Evolutionary conservation across 2,797 vertebrate species (phyloP).

Genomic region (Garrulus glandarius): DNA sequence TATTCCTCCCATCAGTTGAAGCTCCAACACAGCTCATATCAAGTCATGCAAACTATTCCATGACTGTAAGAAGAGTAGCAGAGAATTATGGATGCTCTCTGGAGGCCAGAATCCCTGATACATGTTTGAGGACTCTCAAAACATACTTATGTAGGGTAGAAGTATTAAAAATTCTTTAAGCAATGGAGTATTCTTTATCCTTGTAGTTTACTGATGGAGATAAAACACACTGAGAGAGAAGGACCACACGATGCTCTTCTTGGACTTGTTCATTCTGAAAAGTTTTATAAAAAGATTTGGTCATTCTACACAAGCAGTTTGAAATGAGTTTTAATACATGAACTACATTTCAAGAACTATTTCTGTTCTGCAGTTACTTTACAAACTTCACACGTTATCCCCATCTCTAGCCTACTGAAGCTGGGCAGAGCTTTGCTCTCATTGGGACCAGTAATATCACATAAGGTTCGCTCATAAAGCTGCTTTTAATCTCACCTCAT

Average conservation of each 20-base stretch:
- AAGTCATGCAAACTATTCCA: neutral
- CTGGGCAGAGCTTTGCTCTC: neutral
- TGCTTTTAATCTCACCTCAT: neutral
- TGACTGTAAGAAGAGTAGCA: neutral
- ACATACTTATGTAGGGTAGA: neutral
- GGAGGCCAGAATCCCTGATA: neutral
- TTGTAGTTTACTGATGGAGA: neutral
- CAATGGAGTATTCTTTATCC: neutral
- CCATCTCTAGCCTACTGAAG: neutral
- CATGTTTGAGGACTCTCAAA: neutral
- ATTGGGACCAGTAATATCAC: neutral
- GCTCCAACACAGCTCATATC: neutral
- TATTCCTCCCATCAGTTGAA: neutral
- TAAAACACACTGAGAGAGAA: neutral
- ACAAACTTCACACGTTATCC: neutral
- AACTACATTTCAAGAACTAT: neutral
- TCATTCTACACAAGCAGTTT: fast-evolving
- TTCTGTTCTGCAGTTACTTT: neutral
- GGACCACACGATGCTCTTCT: neutral
- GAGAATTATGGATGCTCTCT: neutral
- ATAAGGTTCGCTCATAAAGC: neutral
- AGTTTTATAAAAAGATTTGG: neutral
- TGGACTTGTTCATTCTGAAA: neutral
- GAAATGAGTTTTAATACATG: neutral
- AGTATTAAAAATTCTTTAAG: neutral